phyloP scores from a whole-genome alignment of 2,888 invertebrate genomes.

The Neoaliturus tenellus region DNA sequence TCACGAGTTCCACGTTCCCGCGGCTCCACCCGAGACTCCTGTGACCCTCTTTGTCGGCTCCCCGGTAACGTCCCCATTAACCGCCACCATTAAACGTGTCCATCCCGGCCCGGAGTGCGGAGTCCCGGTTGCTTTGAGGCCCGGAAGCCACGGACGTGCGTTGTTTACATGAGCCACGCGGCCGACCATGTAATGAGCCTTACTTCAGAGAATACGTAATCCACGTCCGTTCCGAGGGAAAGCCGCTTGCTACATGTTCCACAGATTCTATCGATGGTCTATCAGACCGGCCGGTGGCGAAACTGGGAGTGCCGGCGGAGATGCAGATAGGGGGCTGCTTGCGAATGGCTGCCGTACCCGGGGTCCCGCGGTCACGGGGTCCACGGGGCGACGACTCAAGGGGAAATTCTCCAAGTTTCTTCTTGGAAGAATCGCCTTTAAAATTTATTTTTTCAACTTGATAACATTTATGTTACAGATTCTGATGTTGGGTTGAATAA shows the following conservation, averaged over 20 bases:
- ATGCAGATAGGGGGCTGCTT: background rate
- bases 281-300: conserved; percentile 17
- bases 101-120: background rate
- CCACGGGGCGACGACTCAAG: too few species aligned
- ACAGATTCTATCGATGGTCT: conserved; percentile 37
- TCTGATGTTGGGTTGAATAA: too few species aligned
- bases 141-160: conserved; percentile 50
- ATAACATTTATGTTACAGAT: too few species aligned
- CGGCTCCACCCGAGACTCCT: too few species aligned
- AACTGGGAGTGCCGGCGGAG: conserved; percentile 21
- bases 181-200: conserved; percentile 57
- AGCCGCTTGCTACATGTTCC: conserved; percentile 26
- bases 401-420: too few species aligned
- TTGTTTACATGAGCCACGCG: conserved; percentile 53
- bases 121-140: conserved; percentile 36
- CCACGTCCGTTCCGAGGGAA: conserved; percentile 39
- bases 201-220: conserved; percentile 56
- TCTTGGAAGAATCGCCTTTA: too few species aligned
- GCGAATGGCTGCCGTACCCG: too few species aligned
- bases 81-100: background rate
- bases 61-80: background rate
- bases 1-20: background rate
- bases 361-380: too few species aligned
- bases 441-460: too few species aligned
- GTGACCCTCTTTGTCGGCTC: background rate